phyloP scores from a whole-genome alignment of 2,113 vertebrate species.

The Dunckerocampus dactyliophorus region DNA sequence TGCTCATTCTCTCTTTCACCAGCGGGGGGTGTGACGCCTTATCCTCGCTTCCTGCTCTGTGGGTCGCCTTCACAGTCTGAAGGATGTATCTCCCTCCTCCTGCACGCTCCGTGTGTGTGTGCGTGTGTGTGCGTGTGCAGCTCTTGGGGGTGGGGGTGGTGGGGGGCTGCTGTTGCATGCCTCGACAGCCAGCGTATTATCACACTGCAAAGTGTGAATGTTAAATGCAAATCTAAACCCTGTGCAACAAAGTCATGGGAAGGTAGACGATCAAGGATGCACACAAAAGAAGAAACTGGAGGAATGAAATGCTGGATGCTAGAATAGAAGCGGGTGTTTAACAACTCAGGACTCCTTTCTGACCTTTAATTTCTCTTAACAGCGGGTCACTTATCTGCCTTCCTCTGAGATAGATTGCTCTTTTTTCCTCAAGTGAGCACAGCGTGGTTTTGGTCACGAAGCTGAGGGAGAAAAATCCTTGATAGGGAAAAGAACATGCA shows the following conservation, averaged over 20 bases:
- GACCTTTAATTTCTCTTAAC: conserved; percentile 36
- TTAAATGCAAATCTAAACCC: conserved; percentile 39
- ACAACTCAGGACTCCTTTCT: neutral
- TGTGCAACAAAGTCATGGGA: neutral
- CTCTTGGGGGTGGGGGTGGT: conserved; percentile 8
- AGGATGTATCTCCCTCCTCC: conserved; percentile 35
- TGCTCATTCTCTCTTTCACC: conserved; percentile 59
- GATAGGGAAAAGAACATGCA: neutral
- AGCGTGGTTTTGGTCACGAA: conserved; percentile 26
- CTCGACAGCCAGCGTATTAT: conserved; percentile 43
- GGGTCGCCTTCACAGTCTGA: conserved; percentile 50
- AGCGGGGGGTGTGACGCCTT: conserved; percentile 57
- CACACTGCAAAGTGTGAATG: conserved; percentile 40
- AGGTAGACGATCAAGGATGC: conserved; percentile 7
- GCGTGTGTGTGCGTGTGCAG: neutral
- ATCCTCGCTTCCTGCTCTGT: conserved; percentile 53
- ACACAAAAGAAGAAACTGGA: conserved; percentile 2
- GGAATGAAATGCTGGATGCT: conserved; percentile 7
- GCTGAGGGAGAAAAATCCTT: neutral
- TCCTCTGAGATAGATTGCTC: conserved; percentile 16
- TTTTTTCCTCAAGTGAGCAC: conserved; percentile 30
- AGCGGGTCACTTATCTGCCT: conserved; percentile 38
- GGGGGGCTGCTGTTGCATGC: conserved; percentile 4
- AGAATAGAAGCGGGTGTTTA: conserved; percentile 5
- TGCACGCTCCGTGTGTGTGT: neutral